Conservation (phyloP, 2,797 vertebrate genomes). For the Bufotes viridis region DNA sequence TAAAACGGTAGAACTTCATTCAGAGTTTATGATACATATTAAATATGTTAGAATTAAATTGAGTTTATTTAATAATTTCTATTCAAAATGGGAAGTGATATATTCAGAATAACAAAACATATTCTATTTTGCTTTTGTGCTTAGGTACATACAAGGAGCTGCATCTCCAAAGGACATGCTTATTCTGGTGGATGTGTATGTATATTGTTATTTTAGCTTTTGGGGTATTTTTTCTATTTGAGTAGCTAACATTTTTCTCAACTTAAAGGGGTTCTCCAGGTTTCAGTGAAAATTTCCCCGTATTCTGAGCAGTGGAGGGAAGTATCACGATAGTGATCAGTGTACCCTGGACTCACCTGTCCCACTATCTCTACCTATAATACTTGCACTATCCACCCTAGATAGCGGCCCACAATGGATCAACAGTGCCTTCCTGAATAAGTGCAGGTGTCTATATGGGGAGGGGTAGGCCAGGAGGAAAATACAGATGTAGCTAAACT, state of each 20-base stretch:
- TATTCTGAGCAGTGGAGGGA: no score
- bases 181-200: constrained; percentile 98
- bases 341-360: no score
- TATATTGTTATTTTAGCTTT: constrained; percentile 63
- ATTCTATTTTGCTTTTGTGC: background rate
- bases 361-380: no score
- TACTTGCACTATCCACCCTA: no score
- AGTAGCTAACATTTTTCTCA: background rate
- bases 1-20: background rate
- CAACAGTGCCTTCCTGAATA: no score
- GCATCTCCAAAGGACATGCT: constrained; percentile 99
- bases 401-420: no score
- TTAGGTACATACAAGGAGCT: constrained; percentile 98
- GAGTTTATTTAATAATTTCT: background rate
- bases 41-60: background rate
- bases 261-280: no score
- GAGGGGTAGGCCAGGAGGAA: no score
- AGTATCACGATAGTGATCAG: no score
- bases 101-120: background rate
- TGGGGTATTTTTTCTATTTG: background rate
- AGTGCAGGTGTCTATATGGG: no score
- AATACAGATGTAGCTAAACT: no score
- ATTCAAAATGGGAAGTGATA: background rate
- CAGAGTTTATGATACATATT: background rate
- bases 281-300: no score